Evolutionary conservation across 2,888 invertebrate genomes (phyloP).

Genomic region (Pemphredon lugubris): DNA sequence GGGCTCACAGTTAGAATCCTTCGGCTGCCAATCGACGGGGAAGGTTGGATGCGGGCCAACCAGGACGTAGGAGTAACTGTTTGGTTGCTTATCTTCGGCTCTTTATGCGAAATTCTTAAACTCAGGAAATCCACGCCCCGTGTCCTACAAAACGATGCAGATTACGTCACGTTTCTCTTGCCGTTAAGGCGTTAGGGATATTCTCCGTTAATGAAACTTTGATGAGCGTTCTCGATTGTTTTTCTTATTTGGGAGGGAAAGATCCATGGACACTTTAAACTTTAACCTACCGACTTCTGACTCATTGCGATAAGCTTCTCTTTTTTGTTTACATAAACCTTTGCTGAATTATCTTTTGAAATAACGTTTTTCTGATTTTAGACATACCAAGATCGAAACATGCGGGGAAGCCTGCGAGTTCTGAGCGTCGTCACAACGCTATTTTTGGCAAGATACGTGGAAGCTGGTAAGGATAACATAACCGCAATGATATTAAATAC

Average conservation of each 20-base stretch:
- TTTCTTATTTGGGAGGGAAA: no score
- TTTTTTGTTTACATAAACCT: neutral
- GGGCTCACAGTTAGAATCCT: constrained; percentile 59
- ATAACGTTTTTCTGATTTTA: constrained; percentile 45
- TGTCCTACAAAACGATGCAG: constrained; percentile 39
- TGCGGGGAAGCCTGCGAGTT: constrained; percentile 51
- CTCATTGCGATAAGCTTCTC: no score
- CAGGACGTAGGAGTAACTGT: constrained; percentile 58
- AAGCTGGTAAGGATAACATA: constrained; percentile 63
- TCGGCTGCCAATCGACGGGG: constrained; percentile 24
- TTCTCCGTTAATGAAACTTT: no score
- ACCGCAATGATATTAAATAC: no score
- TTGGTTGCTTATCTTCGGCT: constrained; percentile 43
- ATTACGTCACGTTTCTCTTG: constrained; percentile 42
- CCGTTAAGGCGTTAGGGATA: constrained; percentile 35
- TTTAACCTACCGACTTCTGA: no score
- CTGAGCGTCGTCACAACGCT: constrained; percentile 53
- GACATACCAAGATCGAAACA: constrained; percentile 50
- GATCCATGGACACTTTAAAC: no score
- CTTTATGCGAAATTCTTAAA: constrained; percentile 46
- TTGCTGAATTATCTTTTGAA: neutral
- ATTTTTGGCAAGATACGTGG: constrained; percentile 32
- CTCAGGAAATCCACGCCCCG: constrained; percentile 46
- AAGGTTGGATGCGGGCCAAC: constrained; percentile 55
- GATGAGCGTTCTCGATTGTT: no score